Evolutionary conservation across 2,797 vertebrate genomes (phyloP).

Genomic region (Chiropotes sagulatus): DNA sequence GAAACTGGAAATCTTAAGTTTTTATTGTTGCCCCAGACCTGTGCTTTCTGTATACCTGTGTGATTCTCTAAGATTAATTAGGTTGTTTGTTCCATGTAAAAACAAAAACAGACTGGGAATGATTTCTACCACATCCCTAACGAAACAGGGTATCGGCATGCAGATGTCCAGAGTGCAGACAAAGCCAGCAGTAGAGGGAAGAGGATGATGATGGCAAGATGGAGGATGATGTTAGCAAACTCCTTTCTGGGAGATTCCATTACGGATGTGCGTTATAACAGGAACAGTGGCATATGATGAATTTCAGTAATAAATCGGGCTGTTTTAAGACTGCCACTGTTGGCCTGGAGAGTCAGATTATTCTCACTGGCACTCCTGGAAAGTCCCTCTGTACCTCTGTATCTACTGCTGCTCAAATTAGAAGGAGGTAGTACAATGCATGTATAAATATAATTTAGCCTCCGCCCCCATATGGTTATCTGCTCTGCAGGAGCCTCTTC

Average conservation of each 20-base stretch:
- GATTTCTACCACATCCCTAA: background rate
- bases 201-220: background rate
- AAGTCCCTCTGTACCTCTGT: background rate
- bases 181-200: background rate
- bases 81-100: background rate
- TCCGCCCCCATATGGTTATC: background rate
- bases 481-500: background rate
- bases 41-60: background rate
- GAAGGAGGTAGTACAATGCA: background rate
- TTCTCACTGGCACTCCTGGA: background rate
- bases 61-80: conserved; percentile 10
- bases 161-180: background rate
- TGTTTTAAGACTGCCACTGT: background rate
- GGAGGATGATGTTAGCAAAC: too few relatives aligned
- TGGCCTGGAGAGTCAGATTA: background rate
- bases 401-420: background rate
- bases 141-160: background rate
- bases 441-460: background rate
- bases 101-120: background rate
- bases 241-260: background rate
- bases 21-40: background rate
- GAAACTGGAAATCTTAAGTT: background rate
- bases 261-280: background rate
- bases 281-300: background rate
- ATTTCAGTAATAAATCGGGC: background rate